Percentiles rank a stretch among this genome's conserved stretches.
phyloP scores from a whole-genome alignment of 2,888 invertebrate species.

The Calliphora vomitoria region DNA sequence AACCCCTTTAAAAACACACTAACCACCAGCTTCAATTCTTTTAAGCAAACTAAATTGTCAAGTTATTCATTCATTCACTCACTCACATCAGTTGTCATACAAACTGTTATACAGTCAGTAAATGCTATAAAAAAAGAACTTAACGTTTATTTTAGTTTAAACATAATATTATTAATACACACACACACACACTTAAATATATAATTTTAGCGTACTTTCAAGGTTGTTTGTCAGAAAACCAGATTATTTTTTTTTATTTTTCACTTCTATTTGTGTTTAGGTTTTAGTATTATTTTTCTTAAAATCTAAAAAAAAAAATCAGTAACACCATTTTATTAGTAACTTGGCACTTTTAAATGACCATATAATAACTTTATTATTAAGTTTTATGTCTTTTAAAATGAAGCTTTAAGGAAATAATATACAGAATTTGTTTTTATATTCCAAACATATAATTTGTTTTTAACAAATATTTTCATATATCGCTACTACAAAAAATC shows the following conservation, averaged over 20 bases:
- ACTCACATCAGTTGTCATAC: slow-evolving; percentile 56
- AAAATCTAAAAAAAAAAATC: not conserved
- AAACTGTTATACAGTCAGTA: slow-evolving; percentile 17
- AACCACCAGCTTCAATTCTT: not conserved
- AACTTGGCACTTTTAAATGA: slow-evolving; percentile 31
- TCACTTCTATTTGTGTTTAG: slow-evolving; percentile 5
- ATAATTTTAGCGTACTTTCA: slow-evolving; percentile 68
- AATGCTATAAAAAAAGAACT: slow-evolving; percentile 30
- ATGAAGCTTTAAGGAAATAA: slow-evolving; percentile 36
- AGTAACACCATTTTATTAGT: slow-evolving; percentile 22
- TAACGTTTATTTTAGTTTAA: slow-evolving; percentile 41
- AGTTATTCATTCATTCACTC: slow-evolving; percentile 1
- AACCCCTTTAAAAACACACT: not conserved
- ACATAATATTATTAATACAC: slow-evolving; percentile 7
- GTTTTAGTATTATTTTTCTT: slow-evolving; percentile 44
- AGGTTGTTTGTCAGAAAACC: slow-evolving; percentile 68
- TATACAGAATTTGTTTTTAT: not conserved
- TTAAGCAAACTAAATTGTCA: slow-evolving; percentile 11
- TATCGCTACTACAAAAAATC: slow-evolving; percentile 39
- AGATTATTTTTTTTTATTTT: slow-evolving; percentile 50
- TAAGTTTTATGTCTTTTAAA: not conserved
- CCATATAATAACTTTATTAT: slow-evolving; percentile 49
- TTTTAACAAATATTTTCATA: not conserved
- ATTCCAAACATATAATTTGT: not conserved
- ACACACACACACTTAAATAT: not conserved